Percentiles rank a stretch among this genome's conserved stretches.
Conservation (phyloP, 2,797 vertebrate species). For the Phrynocephalus forsythii region DNA sequence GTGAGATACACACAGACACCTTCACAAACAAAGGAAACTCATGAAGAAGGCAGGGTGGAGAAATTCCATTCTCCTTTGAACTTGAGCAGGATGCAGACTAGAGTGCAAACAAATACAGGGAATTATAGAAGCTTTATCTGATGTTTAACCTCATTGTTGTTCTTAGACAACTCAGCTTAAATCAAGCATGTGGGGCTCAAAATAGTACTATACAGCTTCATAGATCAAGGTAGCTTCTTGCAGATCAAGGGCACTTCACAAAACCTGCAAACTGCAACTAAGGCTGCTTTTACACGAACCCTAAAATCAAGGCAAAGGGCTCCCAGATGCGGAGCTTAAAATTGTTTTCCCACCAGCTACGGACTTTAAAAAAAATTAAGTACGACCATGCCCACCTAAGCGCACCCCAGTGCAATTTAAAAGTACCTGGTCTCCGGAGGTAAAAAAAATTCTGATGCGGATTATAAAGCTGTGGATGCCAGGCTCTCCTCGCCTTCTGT, state of each 20-base stretch:
- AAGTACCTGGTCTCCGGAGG: too few species aligned
- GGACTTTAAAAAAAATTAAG: too few species aligned
- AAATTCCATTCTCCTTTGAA: constrained; percentile 28
- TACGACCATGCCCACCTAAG: too few species aligned
- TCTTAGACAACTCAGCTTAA: not conserved
- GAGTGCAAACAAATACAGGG: not conserved
- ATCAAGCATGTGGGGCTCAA: not conserved
- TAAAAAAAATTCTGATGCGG: too few species aligned
- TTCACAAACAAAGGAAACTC: constrained; percentile 3
- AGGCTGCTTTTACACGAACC: too few species aligned
- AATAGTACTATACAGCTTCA: not conserved
- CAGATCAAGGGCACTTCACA: constrained; percentile 13
- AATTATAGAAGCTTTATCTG: not conserved
- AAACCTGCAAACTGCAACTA: not conserved
- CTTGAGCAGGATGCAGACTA: constrained; percentile 6
- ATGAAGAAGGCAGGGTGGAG: not conserved
- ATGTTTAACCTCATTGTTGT: not conserved
- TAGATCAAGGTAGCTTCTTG: constrained; percentile 4
- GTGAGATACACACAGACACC: not conserved
- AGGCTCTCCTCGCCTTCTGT: too few species aligned
- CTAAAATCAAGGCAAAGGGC: too few species aligned
- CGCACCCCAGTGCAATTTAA: too few species aligned
- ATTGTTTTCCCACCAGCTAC: too few species aligned
- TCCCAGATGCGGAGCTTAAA: too few species aligned
- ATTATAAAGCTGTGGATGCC: too few species aligned